These are phyloP conservation scores for Mactromeris polynyma DNA, from an alignment of 2,888 invertebrate genomes.

Conservation along the genomic window DNA sequence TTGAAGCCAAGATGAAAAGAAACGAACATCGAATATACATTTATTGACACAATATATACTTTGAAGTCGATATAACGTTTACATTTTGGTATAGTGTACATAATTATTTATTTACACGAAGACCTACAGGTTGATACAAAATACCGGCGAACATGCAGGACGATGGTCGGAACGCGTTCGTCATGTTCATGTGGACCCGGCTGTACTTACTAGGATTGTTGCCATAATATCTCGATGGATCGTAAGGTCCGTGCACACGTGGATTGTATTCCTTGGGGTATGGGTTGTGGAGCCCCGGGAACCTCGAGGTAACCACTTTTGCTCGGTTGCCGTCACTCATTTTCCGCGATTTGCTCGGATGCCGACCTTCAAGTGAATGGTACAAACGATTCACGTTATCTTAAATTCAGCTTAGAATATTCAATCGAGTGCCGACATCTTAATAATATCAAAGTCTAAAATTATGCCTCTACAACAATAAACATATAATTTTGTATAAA, in stretches of 20 bases:
- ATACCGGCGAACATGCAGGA: neutral
- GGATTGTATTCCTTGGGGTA: constrained; percentile 54
- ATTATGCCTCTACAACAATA: no score
- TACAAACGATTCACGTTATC: neutral
- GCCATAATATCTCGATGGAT: constrained; percentile 60
- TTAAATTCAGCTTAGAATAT: neutral
- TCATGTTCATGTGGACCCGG: neutral
- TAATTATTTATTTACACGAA: no score
- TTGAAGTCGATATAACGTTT: no score
- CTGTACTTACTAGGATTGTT: constrained; percentile 22
- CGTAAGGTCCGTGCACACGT: constrained; percentile 58
- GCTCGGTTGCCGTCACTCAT: neutral
- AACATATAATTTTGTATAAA: no score
- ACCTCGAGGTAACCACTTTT: neutral
- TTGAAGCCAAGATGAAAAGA: no score
- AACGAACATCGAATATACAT: no score
- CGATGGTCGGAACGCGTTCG: neutral
- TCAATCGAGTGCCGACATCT: neutral
- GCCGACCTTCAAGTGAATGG: neutral
- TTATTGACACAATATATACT: no score
- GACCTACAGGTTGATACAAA: no score
- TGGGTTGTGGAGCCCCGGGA: constrained; percentile 38
- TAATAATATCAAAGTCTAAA: no score
- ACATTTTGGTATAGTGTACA: no score
- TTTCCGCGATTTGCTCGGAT: neutral